Evolutionary conservation across 1,140 invertebrate genomes (phyloP), one percentile per base, ranked within the genome.

Genomic region (Polyergus mexicanus): DNA sequence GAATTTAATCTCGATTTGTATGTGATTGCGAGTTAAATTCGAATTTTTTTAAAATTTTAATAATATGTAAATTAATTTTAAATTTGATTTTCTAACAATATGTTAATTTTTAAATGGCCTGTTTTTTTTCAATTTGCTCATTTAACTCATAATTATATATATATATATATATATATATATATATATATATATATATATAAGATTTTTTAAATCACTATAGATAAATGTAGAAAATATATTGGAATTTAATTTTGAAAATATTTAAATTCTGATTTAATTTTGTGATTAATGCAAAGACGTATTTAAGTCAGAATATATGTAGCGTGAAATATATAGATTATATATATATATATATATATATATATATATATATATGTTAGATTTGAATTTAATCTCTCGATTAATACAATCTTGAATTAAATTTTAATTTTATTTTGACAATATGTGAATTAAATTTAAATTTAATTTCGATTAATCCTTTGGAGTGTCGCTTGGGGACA

Each of bases 401-500:
- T 83, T 60, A 44, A 72, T 58, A 19, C 11, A 38, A 60, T 72
- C 35, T 32, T 41, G 75, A 44, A 41, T 60, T 62, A 32, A 83
- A 60, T 47, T 83, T 32, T 35, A 47, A 47, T 74, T 60, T 72
- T 44, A 47, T 28, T 44, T 83, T 58, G 16, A 25, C 25, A 51
- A 16, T 71, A 60, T 41, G 35, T 1, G 78, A 83, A 83, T 83
- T 83, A 60, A 16, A 74, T 83, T 83, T 56, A 41, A 83, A 83
- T 74, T 83, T 83, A 80, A 80, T 80, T 38, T 58, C 44, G 63
- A 80, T 41, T 38, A 58, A 72, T 44, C 66, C 35, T 81, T 62
- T 63, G 78, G 65, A 89, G 88, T 83, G 87, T 89, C 71, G 83
- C 76, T 80, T 84, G 74, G 75, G 80, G 58, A 90, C 88, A 90